These are phyloP conservation scores for Belgica antarctica DNA, from an alignment of 2,888 invertebrate genomes.

Conservation along the genomic window DNA sequence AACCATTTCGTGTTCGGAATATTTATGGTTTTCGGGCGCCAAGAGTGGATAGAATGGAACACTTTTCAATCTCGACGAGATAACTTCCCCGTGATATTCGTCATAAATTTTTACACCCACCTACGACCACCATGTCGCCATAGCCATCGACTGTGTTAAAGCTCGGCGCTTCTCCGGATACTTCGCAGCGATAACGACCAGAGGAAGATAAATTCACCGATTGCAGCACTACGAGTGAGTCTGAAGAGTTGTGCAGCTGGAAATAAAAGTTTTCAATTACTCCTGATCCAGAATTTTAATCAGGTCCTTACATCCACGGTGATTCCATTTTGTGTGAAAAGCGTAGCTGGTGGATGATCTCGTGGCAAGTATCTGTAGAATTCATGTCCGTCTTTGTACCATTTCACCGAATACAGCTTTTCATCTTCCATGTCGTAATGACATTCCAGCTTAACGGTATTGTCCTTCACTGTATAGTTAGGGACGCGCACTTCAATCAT, in stretches of 20 bases:
- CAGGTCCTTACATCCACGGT: conserved; percentile 75
- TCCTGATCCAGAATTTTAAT: not conserved
- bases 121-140: conserved; percentile 67
- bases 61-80: conserved; percentile 40
- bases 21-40: not conserved
- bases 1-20: conserved; percentile 35
- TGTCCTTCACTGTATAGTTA: conserved; percentile 74
- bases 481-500: conserved; percentile 78
- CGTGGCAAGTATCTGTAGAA: conserved; percentile 83
- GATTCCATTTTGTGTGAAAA: conserved; percentile 76
- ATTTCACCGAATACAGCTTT: conserved; percentile 83
- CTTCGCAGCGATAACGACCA: conserved; percentile 68
- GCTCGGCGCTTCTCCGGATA: conserved; percentile 68
- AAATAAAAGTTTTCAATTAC: conserved; percentile 12
- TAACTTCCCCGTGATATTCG: too few relatives aligned
- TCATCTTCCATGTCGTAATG: conserved; percentile 80
- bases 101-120: conserved; percentile 57
- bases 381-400: conserved; percentile 89
- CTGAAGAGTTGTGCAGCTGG: conserved; percentile 67
- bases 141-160: conserved; percentile 68
- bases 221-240: conserved; percentile 63
- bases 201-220: conserved; percentile 64
- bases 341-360: conserved; percentile 75
- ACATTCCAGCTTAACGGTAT: conserved; percentile 74
- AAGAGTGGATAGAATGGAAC: conserved; percentile 33